phyloP scores from a whole-genome alignment of 1,140 invertebrate genomes.

The Pogonomyrmex californicus region DNA sequence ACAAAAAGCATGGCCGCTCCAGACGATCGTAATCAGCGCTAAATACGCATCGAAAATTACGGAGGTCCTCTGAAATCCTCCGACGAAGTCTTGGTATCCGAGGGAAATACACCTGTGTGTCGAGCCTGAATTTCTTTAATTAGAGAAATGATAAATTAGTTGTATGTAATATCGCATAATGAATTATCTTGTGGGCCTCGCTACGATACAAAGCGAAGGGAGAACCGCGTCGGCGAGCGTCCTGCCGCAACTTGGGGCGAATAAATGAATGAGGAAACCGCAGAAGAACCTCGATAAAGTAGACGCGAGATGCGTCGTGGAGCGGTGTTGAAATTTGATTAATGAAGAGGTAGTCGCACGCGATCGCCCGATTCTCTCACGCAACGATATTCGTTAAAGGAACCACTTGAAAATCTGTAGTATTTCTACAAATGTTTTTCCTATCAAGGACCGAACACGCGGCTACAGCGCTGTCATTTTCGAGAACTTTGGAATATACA shows the following conservation, averaged over 20 bases:
- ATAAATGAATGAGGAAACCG: slow-evolving; percentile 19
- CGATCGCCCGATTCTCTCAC: slow-evolving; percentile 18
- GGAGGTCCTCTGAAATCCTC: neutral
- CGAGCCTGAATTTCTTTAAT: neutral
- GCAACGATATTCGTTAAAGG: neutral
- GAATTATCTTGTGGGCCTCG: too few relatives aligned
- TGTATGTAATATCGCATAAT: neutral
- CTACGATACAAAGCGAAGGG: neutral
- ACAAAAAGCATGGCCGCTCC: neutral
- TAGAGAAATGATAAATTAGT: neutral
- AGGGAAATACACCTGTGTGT: neutral
- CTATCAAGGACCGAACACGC: too few relatives aligned
- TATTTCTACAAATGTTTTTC: neutral
- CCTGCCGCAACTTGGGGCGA: neutral
- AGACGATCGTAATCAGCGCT: neutral
- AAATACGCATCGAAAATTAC: slow-evolving; percentile 5
- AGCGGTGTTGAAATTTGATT: slow-evolving; percentile 35
- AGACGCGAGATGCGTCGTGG: slow-evolving; percentile 6
- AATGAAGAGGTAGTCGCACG: slow-evolving; percentile 18
- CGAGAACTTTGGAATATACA: too few relatives aligned
- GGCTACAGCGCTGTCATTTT: too few relatives aligned
- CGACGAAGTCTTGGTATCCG: neutral
- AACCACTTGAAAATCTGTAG: neutral
- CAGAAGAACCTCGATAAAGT: slow-evolving; percentile 18
- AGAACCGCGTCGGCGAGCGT: slow-evolving; percentile 7